These are phyloP conservation scores for Parus major DNA, from an alignment of 2,113 vertebrate species.

Conservation along the genomic window DNA sequence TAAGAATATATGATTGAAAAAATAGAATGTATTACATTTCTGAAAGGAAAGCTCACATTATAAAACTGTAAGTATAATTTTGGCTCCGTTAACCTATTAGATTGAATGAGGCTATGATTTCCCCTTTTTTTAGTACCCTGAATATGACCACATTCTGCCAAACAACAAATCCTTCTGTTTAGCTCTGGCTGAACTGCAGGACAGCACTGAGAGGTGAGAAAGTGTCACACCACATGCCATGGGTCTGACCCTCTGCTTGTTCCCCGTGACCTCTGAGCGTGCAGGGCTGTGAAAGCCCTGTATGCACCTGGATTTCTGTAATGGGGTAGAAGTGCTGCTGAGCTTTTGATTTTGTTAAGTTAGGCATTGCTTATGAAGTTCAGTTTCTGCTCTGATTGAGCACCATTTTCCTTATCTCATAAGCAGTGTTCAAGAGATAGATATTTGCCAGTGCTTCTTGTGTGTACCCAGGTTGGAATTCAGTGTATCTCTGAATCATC, in stretches of 20 bases:
- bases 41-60: not conserved
- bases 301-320: not conserved
- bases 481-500: not conserved
- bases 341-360: fast-evolving
- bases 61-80: not conserved
- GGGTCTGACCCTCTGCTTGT: not conserved
- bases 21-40: not conserved
- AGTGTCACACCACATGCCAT: not conserved
- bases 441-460: not conserved
- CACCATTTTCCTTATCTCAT: not conserved
- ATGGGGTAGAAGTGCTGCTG: not conserved
- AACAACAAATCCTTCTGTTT: not conserved
- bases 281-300: not conserved
- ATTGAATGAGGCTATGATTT: not conserved
- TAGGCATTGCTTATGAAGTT: not conserved
- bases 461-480: not conserved
- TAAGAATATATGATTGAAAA: not conserved
- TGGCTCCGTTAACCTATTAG: not conserved
- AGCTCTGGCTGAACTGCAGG: not conserved
- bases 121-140: too few species aligned
- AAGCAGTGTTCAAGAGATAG: not conserved
- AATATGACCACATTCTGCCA: not conserved
- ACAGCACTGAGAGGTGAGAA: not conserved
- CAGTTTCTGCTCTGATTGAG: not conserved
- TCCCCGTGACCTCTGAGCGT: fast-evolving